These are phyloP conservation scores for Megalonaias nervosa DNA, from an alignment of 1,140 invertebrate genomes.

Conservation along the genomic window DNA sequence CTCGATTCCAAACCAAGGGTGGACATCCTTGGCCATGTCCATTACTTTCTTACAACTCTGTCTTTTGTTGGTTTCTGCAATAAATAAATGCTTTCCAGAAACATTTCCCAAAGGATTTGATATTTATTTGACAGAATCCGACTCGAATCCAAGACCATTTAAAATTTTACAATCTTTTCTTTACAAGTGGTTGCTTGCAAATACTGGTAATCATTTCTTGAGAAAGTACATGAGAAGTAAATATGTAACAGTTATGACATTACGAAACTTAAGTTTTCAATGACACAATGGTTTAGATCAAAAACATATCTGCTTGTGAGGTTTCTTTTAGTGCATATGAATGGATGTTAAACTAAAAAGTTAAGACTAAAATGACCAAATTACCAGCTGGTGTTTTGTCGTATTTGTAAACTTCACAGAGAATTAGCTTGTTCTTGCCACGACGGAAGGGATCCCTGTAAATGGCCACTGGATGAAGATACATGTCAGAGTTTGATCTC, in stretches of 20 bases:
- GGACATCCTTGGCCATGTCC: conserved; percentile 80
- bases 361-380: neutral
- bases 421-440: conserved; percentile 90
- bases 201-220: neutral
- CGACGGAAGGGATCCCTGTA: conserved; percentile 92
- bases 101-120: neutral
- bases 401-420: conserved; percentile 86
- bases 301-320: neutral
- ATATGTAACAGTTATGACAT: neutral
- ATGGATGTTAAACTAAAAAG: no score
- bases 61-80: conserved; percentile 82
- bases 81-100: no score
- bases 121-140: neutral
- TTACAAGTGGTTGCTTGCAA: neutral
- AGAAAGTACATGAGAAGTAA: neutral
- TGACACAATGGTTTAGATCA: neutral
- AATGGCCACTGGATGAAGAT: conserved; percentile 86
- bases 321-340: no score
- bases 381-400: conserved; percentile 81
- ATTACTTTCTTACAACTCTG: conserved; percentile 82
- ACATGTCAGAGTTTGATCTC: conserved; percentile 85
- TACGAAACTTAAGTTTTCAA: no score
- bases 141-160: neutral
- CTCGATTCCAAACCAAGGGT: conserved; percentile 96
- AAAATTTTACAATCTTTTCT: neutral